A percentile compares a stretch with the other conserved stretches of the same genome.
Evolutionary conservation across 2,888 invertebrate species (phyloP).

Genomic region (Tenthredo mesomela): DNA sequence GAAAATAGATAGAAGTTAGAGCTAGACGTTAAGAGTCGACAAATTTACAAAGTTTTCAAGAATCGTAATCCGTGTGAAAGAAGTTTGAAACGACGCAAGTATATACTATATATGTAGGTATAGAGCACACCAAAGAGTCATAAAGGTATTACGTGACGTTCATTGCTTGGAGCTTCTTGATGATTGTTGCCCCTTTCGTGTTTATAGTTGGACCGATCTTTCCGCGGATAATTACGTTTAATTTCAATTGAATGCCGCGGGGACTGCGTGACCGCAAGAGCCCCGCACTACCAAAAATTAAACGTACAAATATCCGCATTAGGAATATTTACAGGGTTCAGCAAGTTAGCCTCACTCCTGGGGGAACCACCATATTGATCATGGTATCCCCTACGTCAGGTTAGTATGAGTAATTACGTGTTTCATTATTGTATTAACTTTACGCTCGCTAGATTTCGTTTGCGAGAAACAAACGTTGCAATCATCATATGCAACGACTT

Average conservation of each 20-base stretch:
- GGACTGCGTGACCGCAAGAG: constrained; percentile 58
- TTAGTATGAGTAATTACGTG: constrained; percentile 62
- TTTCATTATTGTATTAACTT: not conserved
- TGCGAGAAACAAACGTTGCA: constrained; percentile 41
- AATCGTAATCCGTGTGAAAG: not conserved
- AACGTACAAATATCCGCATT: constrained; percentile 63
- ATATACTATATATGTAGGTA: not conserved
- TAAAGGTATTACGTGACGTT: constrained; percentile 6
- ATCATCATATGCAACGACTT: not conserved
- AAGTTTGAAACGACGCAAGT: constrained; percentile 18
- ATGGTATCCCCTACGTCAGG: constrained; percentile 67
- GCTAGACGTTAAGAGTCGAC: constrained; percentile 22
- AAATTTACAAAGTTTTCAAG: constrained; percentile 35
- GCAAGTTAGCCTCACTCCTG: constrained; percentile 61
- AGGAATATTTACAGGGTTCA: constrained; percentile 63
- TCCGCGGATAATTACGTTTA: not conserved
- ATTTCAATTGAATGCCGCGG: constrained; percentile 51
- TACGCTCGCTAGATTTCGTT: constrained; percentile 16
- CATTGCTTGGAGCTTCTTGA: not conserved
- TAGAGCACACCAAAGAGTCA: constrained; percentile 15
- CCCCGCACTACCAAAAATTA: constrained; percentile 66
- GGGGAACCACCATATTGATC: constrained; percentile 68
- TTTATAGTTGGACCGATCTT: not conserved
- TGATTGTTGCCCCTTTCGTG: not conserved
- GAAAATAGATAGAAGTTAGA: constrained; percentile 8